These are phyloP conservation scores for Struthio camelus DNA, from an alignment of 2,113 vertebrate genomes.

Conservation along the genomic window DNA sequence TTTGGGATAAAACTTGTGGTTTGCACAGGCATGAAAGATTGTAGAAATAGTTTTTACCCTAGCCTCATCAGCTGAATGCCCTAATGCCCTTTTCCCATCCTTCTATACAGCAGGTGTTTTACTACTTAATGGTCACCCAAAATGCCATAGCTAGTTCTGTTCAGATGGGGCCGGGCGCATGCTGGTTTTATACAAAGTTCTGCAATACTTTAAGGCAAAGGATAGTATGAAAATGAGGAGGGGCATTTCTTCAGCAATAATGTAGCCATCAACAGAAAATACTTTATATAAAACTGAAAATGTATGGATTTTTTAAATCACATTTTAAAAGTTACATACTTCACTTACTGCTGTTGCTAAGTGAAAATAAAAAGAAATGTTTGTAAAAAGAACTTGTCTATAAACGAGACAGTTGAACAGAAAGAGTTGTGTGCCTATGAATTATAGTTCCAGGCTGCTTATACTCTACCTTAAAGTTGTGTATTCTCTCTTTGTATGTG, in stretches of 20 bases:
- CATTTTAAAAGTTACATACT: constrained; percentile 7
- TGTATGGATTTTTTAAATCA: background rate
- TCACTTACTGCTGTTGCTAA: constrained; percentile 27
- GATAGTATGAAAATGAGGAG: background rate
- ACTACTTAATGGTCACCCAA: background rate
- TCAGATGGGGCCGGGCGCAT: background rate
- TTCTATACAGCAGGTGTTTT: background rate
- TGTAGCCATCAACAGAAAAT: background rate
- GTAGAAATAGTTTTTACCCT: background rate
- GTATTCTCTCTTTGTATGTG: constrained; percentile 39
- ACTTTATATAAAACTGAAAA: background rate
- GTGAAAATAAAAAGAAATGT: constrained; percentile 1
- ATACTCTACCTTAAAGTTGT: constrained; percentile 53
- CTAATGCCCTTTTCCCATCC: background rate
- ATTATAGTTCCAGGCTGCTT: constrained; percentile 46
- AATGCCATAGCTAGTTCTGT: background rate
- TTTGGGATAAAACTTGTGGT: background rate
- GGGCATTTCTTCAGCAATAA: background rate
- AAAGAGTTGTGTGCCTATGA: constrained; percentile 10
- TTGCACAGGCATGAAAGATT: background rate
- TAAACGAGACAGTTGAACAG: constrained; percentile 28
- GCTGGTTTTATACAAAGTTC: background rate
- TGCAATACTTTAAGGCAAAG: background rate
- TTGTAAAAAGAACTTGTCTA: background rate
- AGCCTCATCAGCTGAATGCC: background rate